Conservation (phyloP, 1,140 invertebrate genomes). For the Muscidifurax raptorellus region DNA sequence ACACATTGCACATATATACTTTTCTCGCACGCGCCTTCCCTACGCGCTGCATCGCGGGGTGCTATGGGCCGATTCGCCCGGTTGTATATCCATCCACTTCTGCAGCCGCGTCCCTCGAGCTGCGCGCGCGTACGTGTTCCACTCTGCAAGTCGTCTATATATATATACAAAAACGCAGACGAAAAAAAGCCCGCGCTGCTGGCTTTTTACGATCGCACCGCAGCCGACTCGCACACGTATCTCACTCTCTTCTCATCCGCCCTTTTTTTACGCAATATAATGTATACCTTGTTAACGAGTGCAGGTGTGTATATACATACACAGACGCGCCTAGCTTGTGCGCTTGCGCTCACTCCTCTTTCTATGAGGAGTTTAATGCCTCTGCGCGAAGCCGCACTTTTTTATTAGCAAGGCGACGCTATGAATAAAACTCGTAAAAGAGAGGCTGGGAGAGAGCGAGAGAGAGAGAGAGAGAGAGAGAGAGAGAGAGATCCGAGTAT, state of each 20-base stretch:
- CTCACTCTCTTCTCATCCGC: not conserved
- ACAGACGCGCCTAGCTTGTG: not conserved
- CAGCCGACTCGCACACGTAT: conserved; percentile 27
- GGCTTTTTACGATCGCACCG: conserved; percentile 43
- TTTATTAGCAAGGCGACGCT: conserved; percentile 65
- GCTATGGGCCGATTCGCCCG: not conserved
- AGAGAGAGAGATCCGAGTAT: not conserved
- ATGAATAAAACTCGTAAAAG: conserved; percentile 64
- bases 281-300: conserved; percentile 62
- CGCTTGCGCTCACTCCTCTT: not conserved
- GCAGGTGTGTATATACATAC: conserved; percentile 51
- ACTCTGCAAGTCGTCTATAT: not conserved
- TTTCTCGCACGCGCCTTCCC: conserved; percentile 10
- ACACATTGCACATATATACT: no score
- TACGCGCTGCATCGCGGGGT: not conserved
- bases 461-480: not conserved
- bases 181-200: conserved; percentile 32
- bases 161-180: not conserved
- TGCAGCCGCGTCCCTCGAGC: not conserved
- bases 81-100: not conserved
- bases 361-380: conserved; percentile 63
- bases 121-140: not conserved
- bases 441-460: not conserved
- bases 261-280: conserved; percentile 63
- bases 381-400: conserved; percentile 58